Evolutionary conservation across 2,888 invertebrate species (phyloP), one percentile per base, ranked within the genome.

Genomic region (Sturmia bella): DNA sequence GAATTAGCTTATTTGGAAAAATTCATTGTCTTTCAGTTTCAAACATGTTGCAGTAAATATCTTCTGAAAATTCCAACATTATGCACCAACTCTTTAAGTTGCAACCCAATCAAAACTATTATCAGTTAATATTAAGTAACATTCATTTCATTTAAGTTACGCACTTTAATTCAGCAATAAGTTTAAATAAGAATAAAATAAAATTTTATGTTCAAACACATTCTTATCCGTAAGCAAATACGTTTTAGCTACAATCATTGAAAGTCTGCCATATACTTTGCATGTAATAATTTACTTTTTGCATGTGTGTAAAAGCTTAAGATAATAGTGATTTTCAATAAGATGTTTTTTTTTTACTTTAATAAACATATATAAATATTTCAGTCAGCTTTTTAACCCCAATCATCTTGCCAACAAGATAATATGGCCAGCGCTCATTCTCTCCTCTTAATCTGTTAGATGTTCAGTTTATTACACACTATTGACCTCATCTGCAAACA

Each of bases 381-480:
- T 43, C 11, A 21, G 13, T 6, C 27, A 45, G 61, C 50, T 78
- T 72, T 57, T 59, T 64, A 78, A 72, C 78, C 78, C 52, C 64
- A 78, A 72, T 66, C 59, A 59, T 66, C 50, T 52, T 78, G 50
- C 64, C 59, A 52, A 37, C 41, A 37, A 64, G 13, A 57, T 39
- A 12, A 59, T 52, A 45, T 45, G 37, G 32, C 7, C 43, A 27
- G n/a, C 24, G n/a, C 17, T 9, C 32, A 32, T 32, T 32, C 54
- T 24, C 37, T 54, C 24, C 17, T 39, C 11, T 24, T 37, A 54
- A 72, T 61, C 11, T 59, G 24, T 41, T 54, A 15, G 12, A 52
- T 59, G n/a, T 72, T 15, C 15, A 61, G 72, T 79, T 79, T 79
- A 79, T 73, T 79, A 73, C 72, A 79, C 78, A 68, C 73, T 79